Evolutionary conservation across 2,113 vertebrate species (phyloP).

Genomic region (Oryzias celebensis): DNA sequence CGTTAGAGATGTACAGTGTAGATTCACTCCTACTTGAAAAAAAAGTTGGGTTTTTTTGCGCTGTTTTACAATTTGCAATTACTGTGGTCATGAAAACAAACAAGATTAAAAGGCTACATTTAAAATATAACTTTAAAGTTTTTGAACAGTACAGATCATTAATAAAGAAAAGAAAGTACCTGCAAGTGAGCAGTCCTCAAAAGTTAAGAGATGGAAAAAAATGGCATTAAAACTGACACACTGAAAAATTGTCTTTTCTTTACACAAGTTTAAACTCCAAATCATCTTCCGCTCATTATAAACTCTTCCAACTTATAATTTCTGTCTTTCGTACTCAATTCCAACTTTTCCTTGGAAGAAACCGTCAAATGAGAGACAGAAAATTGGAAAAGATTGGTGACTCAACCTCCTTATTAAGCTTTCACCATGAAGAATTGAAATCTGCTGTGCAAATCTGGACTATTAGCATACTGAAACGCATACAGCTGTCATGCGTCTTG

Average conservation of each 20-base stretch:
- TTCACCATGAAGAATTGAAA: conserved; percentile 23
- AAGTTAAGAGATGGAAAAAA: not conserved
- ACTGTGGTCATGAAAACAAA: too few species aligned
- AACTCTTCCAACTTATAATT: conserved; percentile 13
- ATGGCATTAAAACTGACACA: not conserved
- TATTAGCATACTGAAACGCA: conserved; percentile 6
- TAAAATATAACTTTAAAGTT: too few species aligned
- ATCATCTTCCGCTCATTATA: conserved; percentile 1
- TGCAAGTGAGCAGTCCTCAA: not conserved
- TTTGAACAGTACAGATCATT: not conserved
- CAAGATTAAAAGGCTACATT: too few species aligned
- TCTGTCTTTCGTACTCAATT: conserved; percentile 8
- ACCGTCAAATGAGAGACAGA: not conserved
- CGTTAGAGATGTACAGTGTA: too few species aligned
- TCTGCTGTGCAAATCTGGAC: conserved; percentile 20
- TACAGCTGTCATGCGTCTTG: not conserved
- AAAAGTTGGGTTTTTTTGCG: too few species aligned
- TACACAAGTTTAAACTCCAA: not conserved
- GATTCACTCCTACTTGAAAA: too few species aligned
- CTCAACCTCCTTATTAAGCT: conserved; percentile 25
- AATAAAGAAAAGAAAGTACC: not conserved
- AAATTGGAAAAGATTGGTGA: conserved; percentile 7
- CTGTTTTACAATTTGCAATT: too few species aligned
- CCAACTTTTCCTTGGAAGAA: not conserved
- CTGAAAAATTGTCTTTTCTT: too few species aligned